These are phyloP conservation scores for Liposcelis brunnea DNA, from an alignment of 2,888 invertebrate genomes.

Conservation along the genomic window DNA sequence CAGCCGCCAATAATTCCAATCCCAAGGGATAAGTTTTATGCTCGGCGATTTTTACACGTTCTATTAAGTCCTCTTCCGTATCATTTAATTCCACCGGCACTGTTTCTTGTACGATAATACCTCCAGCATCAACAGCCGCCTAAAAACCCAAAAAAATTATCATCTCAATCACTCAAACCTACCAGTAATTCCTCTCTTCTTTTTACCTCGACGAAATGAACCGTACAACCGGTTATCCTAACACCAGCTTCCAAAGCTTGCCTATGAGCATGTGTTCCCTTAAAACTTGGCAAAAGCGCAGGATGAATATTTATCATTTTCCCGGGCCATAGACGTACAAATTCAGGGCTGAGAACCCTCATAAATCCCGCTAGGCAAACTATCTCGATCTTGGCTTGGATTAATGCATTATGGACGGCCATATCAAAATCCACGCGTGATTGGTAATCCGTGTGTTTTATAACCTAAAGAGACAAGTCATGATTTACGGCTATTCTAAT, in stretches of 20 bases:
- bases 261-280: slow-evolving; percentile 68
- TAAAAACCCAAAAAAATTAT: slow-evolving; percentile 22
- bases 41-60: slow-evolving; percentile 63
- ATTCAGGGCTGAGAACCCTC: slow-evolving; percentile 56
- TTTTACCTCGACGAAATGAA: slow-evolving; percentile 88
- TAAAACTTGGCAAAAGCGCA: slow-evolving; percentile 79
- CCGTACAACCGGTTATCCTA: slow-evolving; percentile 75
- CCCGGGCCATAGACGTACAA: slow-evolving; percentile 71
- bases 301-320: slow-evolving; percentile 88
- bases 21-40: slow-evolving; percentile 75
- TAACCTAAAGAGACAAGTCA: slow-evolving; percentile 38
- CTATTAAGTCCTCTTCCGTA: slow-evolving; percentile 49
- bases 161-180: too few relatives aligned
- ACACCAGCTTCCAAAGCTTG: slow-evolving; percentile 79
- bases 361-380: slow-evolving; percentile 94
- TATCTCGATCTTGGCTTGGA: slow-evolving; percentile 54
- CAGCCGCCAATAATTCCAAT: slow-evolving; percentile 53
- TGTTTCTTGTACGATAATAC: slow-evolving; percentile 69
- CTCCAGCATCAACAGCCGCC: slow-evolving; percentile 84
- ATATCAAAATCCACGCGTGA: slow-evolving; percentile 66
- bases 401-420: slow-evolving; percentile 51
- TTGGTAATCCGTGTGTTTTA: slow-evolving; percentile 56
- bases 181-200: too few relatives aligned
- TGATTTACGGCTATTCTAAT: too few relatives aligned
- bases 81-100: slow-evolving; percentile 63